These are phyloP conservation scores for roundworm (Caenorhabditis elegans) DNA, from an alignment of 1,140 invertebrate genomes.

Conservation along the genomic window DNA sequence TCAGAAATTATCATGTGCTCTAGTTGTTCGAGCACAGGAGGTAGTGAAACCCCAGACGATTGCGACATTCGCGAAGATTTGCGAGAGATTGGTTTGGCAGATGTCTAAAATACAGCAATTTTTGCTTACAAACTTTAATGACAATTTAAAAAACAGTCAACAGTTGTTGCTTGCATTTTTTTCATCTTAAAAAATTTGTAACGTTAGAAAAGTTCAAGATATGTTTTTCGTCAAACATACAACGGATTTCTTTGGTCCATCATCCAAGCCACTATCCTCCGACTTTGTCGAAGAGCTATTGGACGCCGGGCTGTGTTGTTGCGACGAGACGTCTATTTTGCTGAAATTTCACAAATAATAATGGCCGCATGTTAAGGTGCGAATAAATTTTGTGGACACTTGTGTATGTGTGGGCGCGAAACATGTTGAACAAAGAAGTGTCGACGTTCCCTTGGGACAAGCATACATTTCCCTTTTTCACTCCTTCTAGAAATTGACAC, in stretches of 20 bases:
- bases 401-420: background rate
- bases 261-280: slow-evolving; percentile 42
- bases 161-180: no score
- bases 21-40: slow-evolving; percentile 48
- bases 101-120: background rate
- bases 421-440: slow-evolving; percentile 27
- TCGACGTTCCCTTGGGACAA: slow-evolving; percentile 7
- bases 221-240: no score
- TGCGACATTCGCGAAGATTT: slow-evolving; percentile 41
- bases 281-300: slow-evolving; percentile 42
- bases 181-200: no score
- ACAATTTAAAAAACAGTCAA: no score
- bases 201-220: no score
- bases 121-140: no score
- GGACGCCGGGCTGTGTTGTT: slow-evolving; percentile 40
- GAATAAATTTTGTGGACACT: background rate
- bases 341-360: slow-evolving; percentile 1
- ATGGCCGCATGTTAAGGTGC: background rate
- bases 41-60: slow-evolving; percentile 24
- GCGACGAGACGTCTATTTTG: slow-evolving; percentile 26
- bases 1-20: slow-evolving; percentile 53
- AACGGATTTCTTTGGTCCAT: slow-evolving; percentile 29
- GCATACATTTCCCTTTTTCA: background rate
- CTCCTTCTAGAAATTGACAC: slow-evolving; percentile 13
- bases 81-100: slow-evolving; percentile 36